Evolutionary conservation across 2,113 vertebrate species (phyloP).

Genomic region (Lagenorhynchus albirostris): DNA sequence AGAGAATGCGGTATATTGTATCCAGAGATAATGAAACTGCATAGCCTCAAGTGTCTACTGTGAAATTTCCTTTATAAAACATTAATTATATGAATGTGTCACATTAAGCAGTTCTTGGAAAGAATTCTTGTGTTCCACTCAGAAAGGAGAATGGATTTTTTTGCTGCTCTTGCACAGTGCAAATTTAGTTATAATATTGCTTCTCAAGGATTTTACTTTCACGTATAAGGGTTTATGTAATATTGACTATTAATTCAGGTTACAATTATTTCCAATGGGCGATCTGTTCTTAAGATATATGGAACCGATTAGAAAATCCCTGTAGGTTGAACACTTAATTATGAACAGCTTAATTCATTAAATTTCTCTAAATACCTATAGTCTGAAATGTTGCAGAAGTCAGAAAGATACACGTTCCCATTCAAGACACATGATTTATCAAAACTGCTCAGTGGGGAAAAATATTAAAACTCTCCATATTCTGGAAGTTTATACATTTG

Average conservation of each 20-base stretch:
- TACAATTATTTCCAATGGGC: conserved; percentile 28
- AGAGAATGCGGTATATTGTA: conserved; percentile 19
- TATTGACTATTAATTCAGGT: conserved; percentile 30
- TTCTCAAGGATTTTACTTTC: conserved; percentile 35
- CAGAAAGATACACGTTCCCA: background rate
- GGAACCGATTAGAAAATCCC: background rate
- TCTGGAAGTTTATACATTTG: background rate
- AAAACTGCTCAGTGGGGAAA: background rate
- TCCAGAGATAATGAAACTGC: conserved; percentile 21
- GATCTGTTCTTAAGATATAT: conserved; percentile 38
- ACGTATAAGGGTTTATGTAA: conserved; percentile 34
- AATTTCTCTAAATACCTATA: background rate
- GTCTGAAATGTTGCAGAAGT: background rate
- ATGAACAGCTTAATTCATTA: conserved; percentile 10
- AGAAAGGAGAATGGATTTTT: conserved; percentile 44
- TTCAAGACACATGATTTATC: background rate
- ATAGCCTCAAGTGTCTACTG: background rate
- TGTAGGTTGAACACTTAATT: conserved; percentile 26
- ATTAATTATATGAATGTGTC: conserved; percentile 57
- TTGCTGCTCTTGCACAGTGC: background rate
- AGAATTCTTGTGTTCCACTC: background rate
- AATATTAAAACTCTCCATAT: background rate
- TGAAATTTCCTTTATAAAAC: conserved; percentile 35
- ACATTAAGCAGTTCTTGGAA: conserved; percentile 39
- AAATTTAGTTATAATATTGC: conserved; percentile 32